Conservation (phyloP, 2,888 invertebrate genomes). For the Drosophila dives region DNA sequence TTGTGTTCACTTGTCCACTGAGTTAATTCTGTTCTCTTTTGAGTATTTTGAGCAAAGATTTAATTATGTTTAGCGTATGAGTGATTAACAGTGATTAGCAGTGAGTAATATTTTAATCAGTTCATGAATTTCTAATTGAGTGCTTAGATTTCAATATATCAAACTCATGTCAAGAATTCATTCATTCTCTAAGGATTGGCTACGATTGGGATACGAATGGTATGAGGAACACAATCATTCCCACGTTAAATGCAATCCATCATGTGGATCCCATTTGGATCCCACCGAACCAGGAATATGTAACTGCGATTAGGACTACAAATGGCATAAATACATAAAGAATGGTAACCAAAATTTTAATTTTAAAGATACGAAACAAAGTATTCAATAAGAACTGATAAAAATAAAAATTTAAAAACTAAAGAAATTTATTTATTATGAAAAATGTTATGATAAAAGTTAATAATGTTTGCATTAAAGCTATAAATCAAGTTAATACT, state of each 20-base stretch:
- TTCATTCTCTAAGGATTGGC: too few species aligned
- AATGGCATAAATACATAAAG: too few species aligned
- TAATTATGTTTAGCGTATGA: not conserved
- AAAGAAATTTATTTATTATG: too few species aligned
- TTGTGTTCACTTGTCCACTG: constrained; percentile 11
- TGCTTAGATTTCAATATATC: not conserved
- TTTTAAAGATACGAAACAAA: not conserved
- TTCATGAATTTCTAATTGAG: not conserved
- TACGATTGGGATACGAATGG: not conserved
- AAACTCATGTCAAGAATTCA: not conserved
- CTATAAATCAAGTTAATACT: too few species aligned
- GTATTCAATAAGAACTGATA: not conserved
- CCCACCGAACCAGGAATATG: not conserved
- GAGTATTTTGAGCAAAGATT: not conserved
- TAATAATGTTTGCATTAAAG: not conserved
- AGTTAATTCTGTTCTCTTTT: constrained; percentile 11
- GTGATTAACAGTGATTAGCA: not conserved
- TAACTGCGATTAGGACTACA: not conserved
- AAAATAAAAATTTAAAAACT: not conserved
- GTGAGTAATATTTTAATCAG: not conserved
- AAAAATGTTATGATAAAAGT: not conserved
- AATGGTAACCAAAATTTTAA: not conserved
- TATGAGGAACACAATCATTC: not conserved
- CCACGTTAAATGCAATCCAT: not conserved
- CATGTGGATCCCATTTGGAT: not conserved